Conservation (phyloP, 1,140 invertebrate genomes). For the Calycopis cecrops region DNA sequence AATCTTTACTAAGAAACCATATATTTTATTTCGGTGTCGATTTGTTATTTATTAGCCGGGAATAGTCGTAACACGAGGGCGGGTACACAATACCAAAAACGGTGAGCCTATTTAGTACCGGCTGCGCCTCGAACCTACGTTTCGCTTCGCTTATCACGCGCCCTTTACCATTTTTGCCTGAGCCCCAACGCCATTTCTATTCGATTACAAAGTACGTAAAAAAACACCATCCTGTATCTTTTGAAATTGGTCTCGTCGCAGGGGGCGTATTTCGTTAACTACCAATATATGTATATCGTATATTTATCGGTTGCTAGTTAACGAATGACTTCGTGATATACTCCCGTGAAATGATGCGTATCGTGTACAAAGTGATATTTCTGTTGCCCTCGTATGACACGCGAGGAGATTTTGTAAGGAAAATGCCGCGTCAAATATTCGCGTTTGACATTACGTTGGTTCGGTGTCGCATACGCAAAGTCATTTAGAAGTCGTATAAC, state of each 20-base stretch:
- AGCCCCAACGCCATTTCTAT: slow-evolving; percentile 34
- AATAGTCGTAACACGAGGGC: slow-evolving; percentile 66
- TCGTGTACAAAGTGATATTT: slow-evolving; percentile 50
- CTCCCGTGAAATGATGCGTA: slow-evolving; percentile 51
- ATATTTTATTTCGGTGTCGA: slow-evolving; percentile 69
- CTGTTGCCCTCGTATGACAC: slow-evolving; percentile 37
- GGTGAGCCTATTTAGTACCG: slow-evolving; percentile 61
- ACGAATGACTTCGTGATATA: slow-evolving; percentile 50
- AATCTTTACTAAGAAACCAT: slow-evolving; percentile 58
- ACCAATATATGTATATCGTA: slow-evolving; percentile 16
- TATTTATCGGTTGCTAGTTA: slow-evolving; percentile 56
- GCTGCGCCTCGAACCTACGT: slow-evolving; percentile 49
- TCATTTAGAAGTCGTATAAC: slow-evolving; percentile 7
- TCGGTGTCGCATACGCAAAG: slow-evolving; percentile 21
- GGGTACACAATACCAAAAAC: slow-evolving; percentile 57
- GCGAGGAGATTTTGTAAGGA: slow-evolving; percentile 37
- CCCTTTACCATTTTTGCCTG: slow-evolving; percentile 35
- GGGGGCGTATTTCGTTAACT: slow-evolving; percentile 23
- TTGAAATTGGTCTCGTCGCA: slow-evolving; percentile 30
- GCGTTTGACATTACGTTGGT: slow-evolving; percentile 16
- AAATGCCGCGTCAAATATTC: slow-evolving; percentile 34
- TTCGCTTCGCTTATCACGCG: slow-evolving; percentile 43
- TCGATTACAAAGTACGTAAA: slow-evolving; percentile 25
- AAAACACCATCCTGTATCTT: slow-evolving; percentile 30
- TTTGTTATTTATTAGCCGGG: slow-evolving; percentile 72